Conservation (phyloP, 2,888 invertebrate genomes). For the Drosophila maculinotata region DNA sequence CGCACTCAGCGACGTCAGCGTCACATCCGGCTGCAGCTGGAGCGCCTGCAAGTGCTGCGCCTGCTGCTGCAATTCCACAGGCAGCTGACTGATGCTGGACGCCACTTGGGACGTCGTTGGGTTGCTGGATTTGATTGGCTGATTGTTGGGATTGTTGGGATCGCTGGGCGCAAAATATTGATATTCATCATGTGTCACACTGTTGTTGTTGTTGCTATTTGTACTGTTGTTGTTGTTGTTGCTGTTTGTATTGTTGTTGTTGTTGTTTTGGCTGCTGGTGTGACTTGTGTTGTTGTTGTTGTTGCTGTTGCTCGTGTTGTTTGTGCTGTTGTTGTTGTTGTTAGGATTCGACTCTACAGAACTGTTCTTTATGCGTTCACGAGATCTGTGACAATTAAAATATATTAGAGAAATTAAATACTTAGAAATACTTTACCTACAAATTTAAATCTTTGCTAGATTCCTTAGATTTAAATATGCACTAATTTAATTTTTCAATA, state of each 20-base stretch:
- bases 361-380: conserved; percentile 72
- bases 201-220: conserved; percentile 58
- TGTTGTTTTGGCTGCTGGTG: conserved; percentile 14
- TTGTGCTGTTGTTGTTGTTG: conserved; percentile 15
- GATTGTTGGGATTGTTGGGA: conserved; percentile 83
- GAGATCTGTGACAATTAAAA: conserved; percentile 67
- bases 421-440: too few species aligned
- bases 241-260: conserved; percentile 20
- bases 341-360: conserved; percentile 10
- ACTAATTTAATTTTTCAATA: too few species aligned
- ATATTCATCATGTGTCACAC: conserved; percentile 75
- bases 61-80: conserved; percentile 61
- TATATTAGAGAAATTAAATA: too few species aligned
- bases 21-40: conserved; percentile 78
- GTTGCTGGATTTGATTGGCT: conserved; percentile 25
- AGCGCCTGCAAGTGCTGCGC: conserved; percentile 70
- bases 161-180: conserved; percentile 83
- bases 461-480: too few species aligned
- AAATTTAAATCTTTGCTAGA: too few species aligned
- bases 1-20: conserved; percentile 62
- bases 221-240: conserved; percentile 42
- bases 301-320: conserved; percentile 1
- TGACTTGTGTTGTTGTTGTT: conserved; percentile 25
- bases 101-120: neutral
- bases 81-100: conserved; percentile 54